Percentiles rank a stretch among this genome's conserved stretches.
Evolutionary conservation across 1,140 invertebrate genomes (phyloP).

Genomic region (Aphelenchoides besseyi): DNA sequence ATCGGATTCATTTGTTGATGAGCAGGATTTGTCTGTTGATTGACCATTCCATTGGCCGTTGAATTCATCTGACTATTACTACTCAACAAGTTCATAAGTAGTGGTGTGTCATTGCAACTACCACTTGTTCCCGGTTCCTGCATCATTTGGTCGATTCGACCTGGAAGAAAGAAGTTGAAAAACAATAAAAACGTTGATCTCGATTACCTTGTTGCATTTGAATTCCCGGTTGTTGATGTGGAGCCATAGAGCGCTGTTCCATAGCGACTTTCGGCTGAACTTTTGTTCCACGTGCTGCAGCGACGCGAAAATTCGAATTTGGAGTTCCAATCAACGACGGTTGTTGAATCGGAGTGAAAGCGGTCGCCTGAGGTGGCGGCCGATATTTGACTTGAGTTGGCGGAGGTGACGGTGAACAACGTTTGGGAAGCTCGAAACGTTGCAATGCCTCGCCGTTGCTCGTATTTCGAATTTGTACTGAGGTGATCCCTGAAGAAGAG

Average conservation of each 20-base stretch:
- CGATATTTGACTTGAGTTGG: background rate
- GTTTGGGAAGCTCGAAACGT: constrained; percentile 9
- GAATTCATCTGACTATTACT: constrained; percentile 25
- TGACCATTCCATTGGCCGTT: constrained; percentile 9
- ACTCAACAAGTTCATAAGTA: constrained; percentile 34
- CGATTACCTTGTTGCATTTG: background rate
- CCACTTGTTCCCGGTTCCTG: background rate
- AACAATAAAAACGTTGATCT: background rate
- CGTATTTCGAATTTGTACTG: background rate
- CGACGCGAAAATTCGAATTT: background rate
- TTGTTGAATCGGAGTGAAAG: background rate
- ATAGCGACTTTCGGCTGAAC: background rate
- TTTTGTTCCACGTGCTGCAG: too few species aligned
- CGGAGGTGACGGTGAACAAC: background rate
- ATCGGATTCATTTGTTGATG: constrained; percentile 29
- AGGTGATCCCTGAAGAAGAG: constrained; percentile 19
- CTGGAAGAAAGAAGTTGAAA: background rate
- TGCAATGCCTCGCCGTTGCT: background rate
- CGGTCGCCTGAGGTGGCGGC: background rate
- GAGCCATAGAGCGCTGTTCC: background rate
- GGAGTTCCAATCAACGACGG: background rate
- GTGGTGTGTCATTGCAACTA: constrained; percentile 22
- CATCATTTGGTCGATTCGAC: background rate
- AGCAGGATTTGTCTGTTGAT: constrained; percentile 18
- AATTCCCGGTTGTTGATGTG: background rate